Evolutionary conservation across 2,113 vertebrate genomes (phyloP), one percentile per base, ranked within the genome.

Genomic region (Salvator merianae): DNA sequence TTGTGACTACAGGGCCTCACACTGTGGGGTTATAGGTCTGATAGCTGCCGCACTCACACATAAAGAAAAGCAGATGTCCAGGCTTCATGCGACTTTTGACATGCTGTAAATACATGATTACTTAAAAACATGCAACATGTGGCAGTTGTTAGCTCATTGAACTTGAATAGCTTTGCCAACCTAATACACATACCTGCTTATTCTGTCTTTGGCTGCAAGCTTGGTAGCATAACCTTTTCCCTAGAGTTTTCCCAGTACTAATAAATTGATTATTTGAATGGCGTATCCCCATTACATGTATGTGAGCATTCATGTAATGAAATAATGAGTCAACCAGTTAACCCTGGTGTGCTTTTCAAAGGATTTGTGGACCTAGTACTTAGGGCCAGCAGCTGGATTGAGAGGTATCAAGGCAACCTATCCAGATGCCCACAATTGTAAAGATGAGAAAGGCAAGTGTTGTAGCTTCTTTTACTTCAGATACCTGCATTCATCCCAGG

Each of bases 61-160:
- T 43, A 91, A 89, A 88, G 90, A 70, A 62, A 16, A 92, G 90
- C 93, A 94, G 91, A 87, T 94, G 85, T 89, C 88, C 59, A 3
- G 82, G 85, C 87, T 92, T 69, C 83, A 83, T 85, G 84, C 88
- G 88, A 63, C 81, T 91, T 86, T 91, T 94, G 91, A 91, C 89
- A 91, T 85, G 50, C 69, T 87, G 81, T 38, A 91, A 94, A 89
- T 84, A 63, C 83, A 83, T 89, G 89, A 89, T 90, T 92, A 87
- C 81, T 84, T 84, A 85, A 86, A 89, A 89, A 85, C 85, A 36
- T 82, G 80, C 85, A 91, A 84, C 91, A 89, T 0, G 1, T 92
- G 91, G 86, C 87, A 90, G 0, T 78, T 69, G 82, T 80, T 91
- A 80, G 70, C 88, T 85, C 66, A 84, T 86, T 91, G 82, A 68